phyloP scores from a whole-genome alignment of 37 sponge, comb jelly and placozoan species.

The Halisarca cf. caerulea region DNA sequence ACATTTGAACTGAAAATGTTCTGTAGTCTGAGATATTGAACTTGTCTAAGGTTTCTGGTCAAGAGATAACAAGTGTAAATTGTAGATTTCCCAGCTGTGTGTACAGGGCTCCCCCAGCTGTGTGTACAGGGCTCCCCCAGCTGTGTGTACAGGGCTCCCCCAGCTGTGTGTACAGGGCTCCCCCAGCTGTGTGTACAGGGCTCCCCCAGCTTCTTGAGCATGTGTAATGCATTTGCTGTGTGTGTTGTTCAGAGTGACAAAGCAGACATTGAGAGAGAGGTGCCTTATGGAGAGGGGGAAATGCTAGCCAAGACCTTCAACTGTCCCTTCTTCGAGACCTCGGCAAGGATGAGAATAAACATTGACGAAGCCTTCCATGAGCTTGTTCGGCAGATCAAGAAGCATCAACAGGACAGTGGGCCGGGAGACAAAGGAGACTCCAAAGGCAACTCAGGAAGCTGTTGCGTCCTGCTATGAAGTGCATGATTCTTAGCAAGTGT shows the following conservation, averaged over 20 bases:
- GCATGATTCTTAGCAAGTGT: too few relatives aligned
- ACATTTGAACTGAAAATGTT: too few relatives aligned
- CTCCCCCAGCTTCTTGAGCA: background rate
- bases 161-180: background rate
- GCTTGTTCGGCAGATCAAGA: constrained; percentile 79
- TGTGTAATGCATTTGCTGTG: background rate
- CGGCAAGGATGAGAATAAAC: constrained; percentile 63
- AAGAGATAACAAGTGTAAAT: too few relatives aligned
- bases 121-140: too few relatives aligned
- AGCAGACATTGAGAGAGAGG: constrained; percentile 61
- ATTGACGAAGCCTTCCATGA: constrained; percentile 85
- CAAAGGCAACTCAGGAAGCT: background rate
- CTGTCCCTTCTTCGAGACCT: constrained; percentile 85
- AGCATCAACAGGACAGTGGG: constrained; percentile 47
- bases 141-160: background rate
- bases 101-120: too few relatives aligned
- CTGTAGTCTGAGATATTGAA: too few relatives aligned
- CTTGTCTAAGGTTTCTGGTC: too few relatives aligned
- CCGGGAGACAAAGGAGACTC: constrained; percentile 17
- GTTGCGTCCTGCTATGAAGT: constrained; percentile 42
- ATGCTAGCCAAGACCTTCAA: constrained; percentile 57
- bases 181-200: background rate
- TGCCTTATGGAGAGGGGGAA: constrained; percentile 67
- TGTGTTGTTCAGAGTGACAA: constrained; percentile 58
- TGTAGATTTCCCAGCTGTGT: too few relatives aligned